phyloP scores from a whole-genome alignment of 2,113 vertebrate species.

The Labrus mixtus region DNA sequence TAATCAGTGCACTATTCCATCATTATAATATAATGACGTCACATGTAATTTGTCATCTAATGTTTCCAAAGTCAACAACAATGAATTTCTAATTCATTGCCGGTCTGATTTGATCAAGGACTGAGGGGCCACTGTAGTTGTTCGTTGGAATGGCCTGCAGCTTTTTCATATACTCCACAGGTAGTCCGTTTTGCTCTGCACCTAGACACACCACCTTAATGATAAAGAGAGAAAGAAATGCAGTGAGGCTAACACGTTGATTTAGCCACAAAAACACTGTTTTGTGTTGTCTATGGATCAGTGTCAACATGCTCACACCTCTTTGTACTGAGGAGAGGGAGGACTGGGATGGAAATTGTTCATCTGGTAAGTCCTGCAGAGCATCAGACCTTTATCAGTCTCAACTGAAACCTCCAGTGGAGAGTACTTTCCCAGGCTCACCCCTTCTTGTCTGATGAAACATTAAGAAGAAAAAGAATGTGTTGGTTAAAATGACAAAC shows the following conservation, averaged over 20 bases:
- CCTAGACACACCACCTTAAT: slow-evolving; percentile 91
- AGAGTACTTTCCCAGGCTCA: slow-evolving; percentile 84
- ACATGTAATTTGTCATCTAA: no score
- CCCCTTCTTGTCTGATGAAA: slow-evolving; percentile 89
- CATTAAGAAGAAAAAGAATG: background rate
- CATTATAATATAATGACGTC: no score
- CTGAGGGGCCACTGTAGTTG: slow-evolving; percentile 84
- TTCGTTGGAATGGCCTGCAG: slow-evolving; percentile 89
- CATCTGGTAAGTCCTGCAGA: slow-evolving; percentile 93
- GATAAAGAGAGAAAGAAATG: background rate
- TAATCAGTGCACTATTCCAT: background rate
- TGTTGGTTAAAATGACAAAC: background rate
- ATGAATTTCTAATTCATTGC: background rate
- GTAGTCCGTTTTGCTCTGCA: slow-evolving; percentile 90
- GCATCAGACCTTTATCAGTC: slow-evolving; percentile 80
- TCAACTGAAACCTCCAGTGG: slow-evolving; percentile 88
- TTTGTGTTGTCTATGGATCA: background rate
- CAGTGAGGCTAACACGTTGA: background rate
- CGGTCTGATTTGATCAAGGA: slow-evolving; percentile 71
- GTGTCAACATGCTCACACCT: slow-evolving; percentile 74
- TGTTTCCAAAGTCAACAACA: background rate
- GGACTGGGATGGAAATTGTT: slow-evolving; percentile 82
- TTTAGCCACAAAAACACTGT: background rate
- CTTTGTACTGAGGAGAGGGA: slow-evolving; percentile 95
- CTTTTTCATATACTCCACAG: slow-evolving; percentile 86